Percentiles rank a stretch among this genome's conserved stretches.
These are phyloP conservation scores for Apamea anceps DNA, from an alignment of 2,888 invertebrate genomes.

Conservation along the genomic window DNA sequence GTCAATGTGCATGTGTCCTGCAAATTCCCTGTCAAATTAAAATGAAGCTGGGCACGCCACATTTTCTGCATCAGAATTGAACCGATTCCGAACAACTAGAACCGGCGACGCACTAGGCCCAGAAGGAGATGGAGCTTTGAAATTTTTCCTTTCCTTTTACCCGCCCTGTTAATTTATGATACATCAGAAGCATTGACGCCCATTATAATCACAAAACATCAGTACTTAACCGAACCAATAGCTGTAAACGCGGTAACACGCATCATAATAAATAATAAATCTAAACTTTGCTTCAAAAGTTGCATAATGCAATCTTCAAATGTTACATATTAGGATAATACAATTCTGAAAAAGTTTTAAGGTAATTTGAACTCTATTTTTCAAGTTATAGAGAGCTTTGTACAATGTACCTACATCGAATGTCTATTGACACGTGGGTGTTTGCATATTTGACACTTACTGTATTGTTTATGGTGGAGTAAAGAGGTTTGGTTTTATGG, in stretches of 20 bases:
- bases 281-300: slow-evolving; percentile 38
- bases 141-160: background rate
- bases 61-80: background rate
- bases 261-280: slow-evolving; percentile 18
- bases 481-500: slow-evolving; percentile 70
- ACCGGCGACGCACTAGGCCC: background rate
- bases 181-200: background rate
- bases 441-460: slow-evolving; percentile 55
- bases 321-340: slow-evolving; percentile 31
- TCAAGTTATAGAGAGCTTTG: background rate
- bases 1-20: background rate
- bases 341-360: background rate
- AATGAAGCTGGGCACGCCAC: background rate
- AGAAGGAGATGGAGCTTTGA: background rate
- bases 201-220: background rate
- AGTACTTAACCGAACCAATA: slow-evolving; percentile 33
- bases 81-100: background rate
- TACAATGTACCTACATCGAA: background rate
- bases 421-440: slow-evolving; percentile 54
- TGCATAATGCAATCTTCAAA: slow-evolving; percentile 47
- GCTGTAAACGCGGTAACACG: slow-evolving; percentile 41
- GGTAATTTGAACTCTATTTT: slow-evolving; percentile 30
- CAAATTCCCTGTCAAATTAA: background rate
- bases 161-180: background rate
- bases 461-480: slow-evolving; percentile 62